phyloP scores from a whole-genome alignment of 2,113 vertebrate species.

The Origma solitaria region DNA sequence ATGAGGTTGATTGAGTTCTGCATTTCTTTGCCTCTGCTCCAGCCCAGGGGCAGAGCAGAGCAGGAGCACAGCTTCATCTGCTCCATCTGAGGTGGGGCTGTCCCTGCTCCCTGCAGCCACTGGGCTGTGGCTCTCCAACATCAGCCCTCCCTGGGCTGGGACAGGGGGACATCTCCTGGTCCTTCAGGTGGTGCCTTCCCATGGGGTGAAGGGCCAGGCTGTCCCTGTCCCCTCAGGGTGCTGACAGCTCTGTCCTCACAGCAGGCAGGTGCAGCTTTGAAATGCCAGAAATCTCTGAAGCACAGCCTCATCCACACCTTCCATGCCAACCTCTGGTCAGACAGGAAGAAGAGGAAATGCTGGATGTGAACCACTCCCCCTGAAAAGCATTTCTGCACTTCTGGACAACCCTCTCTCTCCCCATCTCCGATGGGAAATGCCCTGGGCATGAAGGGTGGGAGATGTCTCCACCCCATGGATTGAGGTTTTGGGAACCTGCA shows the following conservation, averaged over 20 bases:
- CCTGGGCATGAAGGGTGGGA: accelerated
- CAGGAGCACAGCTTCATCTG: neutral
- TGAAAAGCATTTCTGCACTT: neutral
- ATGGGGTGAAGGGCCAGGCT: neutral
- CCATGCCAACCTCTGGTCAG: neutral
- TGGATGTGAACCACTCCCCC: neutral
- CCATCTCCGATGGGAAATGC: neutral
- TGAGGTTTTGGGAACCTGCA: neutral
- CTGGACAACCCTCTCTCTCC: too few species aligned
- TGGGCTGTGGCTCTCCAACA: neutral
- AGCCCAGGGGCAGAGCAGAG: neutral
- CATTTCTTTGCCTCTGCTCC: neutral
- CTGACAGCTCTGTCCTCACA: neutral
- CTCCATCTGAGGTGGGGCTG: neutral
- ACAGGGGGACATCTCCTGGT: neutral
- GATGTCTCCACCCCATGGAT: too few species aligned
- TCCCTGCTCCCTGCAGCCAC: neutral
- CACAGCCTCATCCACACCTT: neutral
- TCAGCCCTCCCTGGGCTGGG: neutral
- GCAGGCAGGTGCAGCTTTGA: neutral
- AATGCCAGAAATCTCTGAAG: neutral
- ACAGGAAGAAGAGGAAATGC: neutral
- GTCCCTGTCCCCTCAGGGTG: neutral
- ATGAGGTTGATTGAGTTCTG: neutral
- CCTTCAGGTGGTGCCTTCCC: neutral